Base-by-base conservation (phyloP, 1,140 invertebrate species). In the Rhagoletis zephyria region DNA sequence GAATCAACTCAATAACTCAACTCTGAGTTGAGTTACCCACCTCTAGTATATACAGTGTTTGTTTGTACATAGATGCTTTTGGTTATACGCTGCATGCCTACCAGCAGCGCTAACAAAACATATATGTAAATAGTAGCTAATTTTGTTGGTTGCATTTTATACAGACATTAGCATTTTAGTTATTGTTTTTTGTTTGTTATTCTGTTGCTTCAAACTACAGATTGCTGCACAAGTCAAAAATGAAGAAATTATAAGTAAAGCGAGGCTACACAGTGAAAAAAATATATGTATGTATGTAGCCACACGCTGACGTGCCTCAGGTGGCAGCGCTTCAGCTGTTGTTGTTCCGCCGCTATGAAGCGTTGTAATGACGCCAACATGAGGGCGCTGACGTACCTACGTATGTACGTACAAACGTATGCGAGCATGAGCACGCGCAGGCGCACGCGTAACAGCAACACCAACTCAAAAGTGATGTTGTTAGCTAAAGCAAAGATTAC, bases 361-460 rank as follows among this genome's bases (percentile, higher is more conserved):
- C 51, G 74, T 81, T 81, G 74, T 81, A 81, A 56, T 42, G 74
- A 81, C 74, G 48, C 51, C 48, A 81, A 81, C 51, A 56, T 56
- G n/a, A 19, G 74, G 74, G 74, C 74, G 74, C 74, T 81, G n/a
- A 81, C 51, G 48, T 30, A 30, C 30, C 30, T 30, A 30, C 30
- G 1, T 30, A 30, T 30, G 30, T 30, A 51, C 16, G 16, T 64
- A 10, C 16, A 10, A 10, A 64, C 16, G 16, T 48, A 4, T 6
- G 45, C 6, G 48, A 12, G 74, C 48, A 56, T 59, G 6, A 56
- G 74, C 74, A 81, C 74, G 74, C 74, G 74, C 45, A 74, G 19
- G 74, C 48, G 74, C 45, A 81, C 74, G 74, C 74, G 74, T 81
- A 81, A 74, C 48, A 56, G 42, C 0, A 9, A 56, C 74, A 81